Base-by-base conservation (phyloP, 2,888 invertebrate genomes). In the Cantharis nigra region DNA sequence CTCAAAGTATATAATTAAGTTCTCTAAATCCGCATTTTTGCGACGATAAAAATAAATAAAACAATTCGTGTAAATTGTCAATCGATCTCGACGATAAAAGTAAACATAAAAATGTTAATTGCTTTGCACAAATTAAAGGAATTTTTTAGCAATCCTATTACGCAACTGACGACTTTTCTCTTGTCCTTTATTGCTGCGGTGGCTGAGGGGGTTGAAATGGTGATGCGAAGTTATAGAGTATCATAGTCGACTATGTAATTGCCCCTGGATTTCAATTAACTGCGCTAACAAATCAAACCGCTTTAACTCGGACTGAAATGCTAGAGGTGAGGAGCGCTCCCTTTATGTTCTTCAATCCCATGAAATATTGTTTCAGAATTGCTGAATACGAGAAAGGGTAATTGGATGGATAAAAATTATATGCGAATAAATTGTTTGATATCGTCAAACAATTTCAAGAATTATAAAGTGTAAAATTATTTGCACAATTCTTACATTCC, bases 231-330 rank as follows among this genome's bases (percentile, higher is more conserved):
- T 79, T 80, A 80, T 78, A 74, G 70, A 78, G 81, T 78, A 79
- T 81, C 80, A 81, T 80, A 81, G 80, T 77, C 72, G 80, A 79
- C 77, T 80, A 77, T 87, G 88, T 89, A 89, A 89, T 89, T 89
- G 89, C 88, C 88, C 82, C 87, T 85, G 88, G 88, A 88, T 89
- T 89, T 89, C 89, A 89, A 89, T 89, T 89, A 89, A 89, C 89
- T 88, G 86, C 85, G 87, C 87, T 87, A 87, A 89, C 89, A 89
- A 89, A 89, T 89, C 89, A 89, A 89, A 89, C 88, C 87, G 89
- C 86, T 87, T 87, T 86, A 86, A 85, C 85, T 83, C 83, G 84
- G 83, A 84, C 84, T 84, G 84, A 83, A 84, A 84, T 84, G 83
- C 81, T 80, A 82, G 84, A 84, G 84, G 85, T 85, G 83, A 82